Evolutionary conservation across 2,888 invertebrate genomes (phyloP).

Genomic region (Anagyrus pseudococci): DNA sequence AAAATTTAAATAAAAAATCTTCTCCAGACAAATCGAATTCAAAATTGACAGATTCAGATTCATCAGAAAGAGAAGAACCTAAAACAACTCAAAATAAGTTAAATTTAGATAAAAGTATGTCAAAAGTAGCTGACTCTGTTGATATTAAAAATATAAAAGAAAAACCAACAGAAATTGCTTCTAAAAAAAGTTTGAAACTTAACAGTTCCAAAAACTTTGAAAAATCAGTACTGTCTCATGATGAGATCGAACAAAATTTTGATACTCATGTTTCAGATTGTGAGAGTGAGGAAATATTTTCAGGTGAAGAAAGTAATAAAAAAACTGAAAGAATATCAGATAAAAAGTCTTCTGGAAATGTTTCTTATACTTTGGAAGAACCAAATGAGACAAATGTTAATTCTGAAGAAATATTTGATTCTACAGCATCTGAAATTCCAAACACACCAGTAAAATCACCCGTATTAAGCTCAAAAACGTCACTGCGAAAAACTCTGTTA

Average conservation of each 20-base stretch:
- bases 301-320: constrained; percentile 29
- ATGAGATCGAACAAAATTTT: neutral
- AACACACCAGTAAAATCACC: constrained; percentile 24
- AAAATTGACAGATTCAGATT: neutral
- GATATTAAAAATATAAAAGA: too few relatives aligned
- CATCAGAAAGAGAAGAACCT: neutral
- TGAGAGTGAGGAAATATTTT: constrained; percentile 50
- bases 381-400: neutral
- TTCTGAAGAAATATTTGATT: constrained; percentile 25
- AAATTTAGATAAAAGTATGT: neutral
- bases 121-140: too few relatives aligned
- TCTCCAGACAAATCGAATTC: neutral
- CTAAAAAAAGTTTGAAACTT: neutral
- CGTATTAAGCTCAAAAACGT: neutral
- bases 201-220: neutral
- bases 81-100: neutral
- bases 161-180: neutral
- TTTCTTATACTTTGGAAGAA: neutral
- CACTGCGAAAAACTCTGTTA: constrained; percentile 5
- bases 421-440: constrained; percentile 11
- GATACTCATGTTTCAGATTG: constrained; percentile 46
- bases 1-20: too few relatives aligned
- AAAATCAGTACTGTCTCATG: too few relatives aligned
- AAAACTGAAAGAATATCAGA: constrained; percentile 11
- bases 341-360: constrained; percentile 7